A percentile compares a stretch with the other conserved stretches of the same genome.
Evolutionary conservation across 2,888 invertebrate species (phyloP).

Genomic region (Eupithecia subfuscata): DNA sequence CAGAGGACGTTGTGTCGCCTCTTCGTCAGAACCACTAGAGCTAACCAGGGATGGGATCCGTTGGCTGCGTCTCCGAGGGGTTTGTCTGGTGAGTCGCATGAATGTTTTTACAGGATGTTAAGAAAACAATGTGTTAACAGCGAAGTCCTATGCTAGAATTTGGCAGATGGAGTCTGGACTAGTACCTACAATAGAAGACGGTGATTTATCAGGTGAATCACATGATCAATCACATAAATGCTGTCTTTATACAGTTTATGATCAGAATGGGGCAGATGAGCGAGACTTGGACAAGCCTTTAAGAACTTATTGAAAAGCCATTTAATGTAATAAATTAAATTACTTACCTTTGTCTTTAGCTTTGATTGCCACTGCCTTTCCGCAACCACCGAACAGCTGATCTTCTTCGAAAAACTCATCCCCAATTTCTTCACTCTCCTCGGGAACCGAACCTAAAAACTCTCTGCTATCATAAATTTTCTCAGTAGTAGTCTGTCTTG

Average conservation of each 20-base stretch:
- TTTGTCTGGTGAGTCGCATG: constrained; percentile 50
- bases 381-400: constrained; percentile 64
- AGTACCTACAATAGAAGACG: not conserved
- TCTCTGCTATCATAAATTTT: constrained; percentile 53
- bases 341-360: constrained; percentile 36
- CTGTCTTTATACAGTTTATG: too few relatives aligned
- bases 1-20: constrained; percentile 66
- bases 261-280: not conserved
- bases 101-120: not conserved
- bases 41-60: constrained; percentile 72
- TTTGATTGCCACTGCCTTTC: constrained; percentile 49
- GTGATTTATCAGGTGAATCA: too few relatives aligned
- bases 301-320: not conserved
- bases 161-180: not conserved
- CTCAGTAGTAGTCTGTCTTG: constrained; percentile 57
- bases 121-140: not conserved
- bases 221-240: too few relatives aligned
- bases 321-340: not conserved
- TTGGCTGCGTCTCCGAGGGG: constrained; percentile 55
- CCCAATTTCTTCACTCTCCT: constrained; percentile 46
- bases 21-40: constrained; percentile 63
- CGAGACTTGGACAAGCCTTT: not conserved
- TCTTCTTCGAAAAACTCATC: constrained; percentile 50
- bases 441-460: constrained; percentile 42
- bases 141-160: not conserved